Evolutionary conservation across 2,113 vertebrate genomes (phyloP), one percentile per base, ranked within the genome.

Genomic region (Odobenus rosmarus): DNA sequence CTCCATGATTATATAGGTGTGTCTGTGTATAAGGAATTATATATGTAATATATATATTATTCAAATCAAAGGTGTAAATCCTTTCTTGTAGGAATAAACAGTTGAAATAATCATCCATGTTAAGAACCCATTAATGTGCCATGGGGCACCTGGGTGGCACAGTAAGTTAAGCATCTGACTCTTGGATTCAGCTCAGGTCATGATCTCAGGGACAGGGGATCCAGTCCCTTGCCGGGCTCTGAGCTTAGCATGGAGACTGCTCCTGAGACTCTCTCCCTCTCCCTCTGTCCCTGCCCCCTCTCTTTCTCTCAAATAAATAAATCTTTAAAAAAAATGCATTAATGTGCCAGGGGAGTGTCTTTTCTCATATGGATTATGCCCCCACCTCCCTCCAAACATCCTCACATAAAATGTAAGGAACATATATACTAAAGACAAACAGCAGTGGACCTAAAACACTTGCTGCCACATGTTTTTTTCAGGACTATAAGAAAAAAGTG

Each of bases 341-440:
- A 62, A 62, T n/a, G 2, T 51, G 59, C 14, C 49, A 77, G 39
- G 19, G 42, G 28, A 49, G 62, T 89, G 72, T 89, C 57, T 89
- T 84, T 67, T 84, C 79, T 69, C 39, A 49, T 7, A 51, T 10
- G 51, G 39, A 57, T 79, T 84, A 93, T 7, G 69, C 33, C 26
- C 36, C 53, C 18, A 80, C 39, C 16, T 59, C 55, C 59, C 83
- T 69, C 26, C 79, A 89, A 88, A 67, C 77, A 93, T 57, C 49
- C 46, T 67, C 69, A 83, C 4, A 42, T 36, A 84, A 89, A 93
- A 93, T 26, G 24, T 67, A 84, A 93, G 49, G 93, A 93, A 82
- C 69, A 18, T 83, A 77, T 49, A 49, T 57, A 92, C 55, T 61
- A 62, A 64, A 88, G 49, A 86, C 59, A 76, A 67, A 36, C 53